Evolutionary conservation across 2,113 vertebrate genomes (phyloP).

Genomic region (Etia nguti): DNA sequence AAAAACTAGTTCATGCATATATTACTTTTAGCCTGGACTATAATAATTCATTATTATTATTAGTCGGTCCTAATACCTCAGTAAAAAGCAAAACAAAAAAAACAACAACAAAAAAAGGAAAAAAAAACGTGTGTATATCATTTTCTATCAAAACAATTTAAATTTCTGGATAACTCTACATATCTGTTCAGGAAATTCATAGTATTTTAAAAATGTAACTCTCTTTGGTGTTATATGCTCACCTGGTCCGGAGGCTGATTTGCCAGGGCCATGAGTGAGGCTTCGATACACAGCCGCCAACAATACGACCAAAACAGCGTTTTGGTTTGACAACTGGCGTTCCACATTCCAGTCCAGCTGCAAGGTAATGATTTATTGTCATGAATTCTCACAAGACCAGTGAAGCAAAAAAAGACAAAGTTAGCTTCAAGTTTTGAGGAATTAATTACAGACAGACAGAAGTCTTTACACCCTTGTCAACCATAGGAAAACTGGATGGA

Average conservation of each 20-base stretch:
- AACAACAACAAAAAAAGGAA: background rate
- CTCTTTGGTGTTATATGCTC: background rate
- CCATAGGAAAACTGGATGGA: background rate
- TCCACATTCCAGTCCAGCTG: conserved; percentile 76
- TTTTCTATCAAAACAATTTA: background rate
- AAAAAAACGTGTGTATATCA: background rate
- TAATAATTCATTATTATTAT: background rate
- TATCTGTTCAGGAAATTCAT: background rate
- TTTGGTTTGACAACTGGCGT: conserved; percentile 74
- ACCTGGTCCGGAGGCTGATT: conserved; percentile 88
- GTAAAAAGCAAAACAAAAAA: background rate
- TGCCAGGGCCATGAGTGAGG: conserved; percentile 97
- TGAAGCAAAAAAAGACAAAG: background rate
- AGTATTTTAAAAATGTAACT: background rate
- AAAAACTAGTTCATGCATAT: background rate
- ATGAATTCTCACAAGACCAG: background rate
- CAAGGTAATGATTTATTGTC: background rate
- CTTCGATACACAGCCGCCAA: conserved; percentile 84
- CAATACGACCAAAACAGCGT: conserved; percentile 86
- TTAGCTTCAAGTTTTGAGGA: background rate
- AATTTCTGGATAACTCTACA: background rate
- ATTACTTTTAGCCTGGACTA: background rate
- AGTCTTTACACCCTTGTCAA: background rate
- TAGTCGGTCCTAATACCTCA: background rate
- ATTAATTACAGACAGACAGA: background rate